A percentile compares a stretch with the other conserved stretches of the same genome.
Conservation (phyloP, 1,140 invertebrate species). For the Drosophila orosa region DNA sequence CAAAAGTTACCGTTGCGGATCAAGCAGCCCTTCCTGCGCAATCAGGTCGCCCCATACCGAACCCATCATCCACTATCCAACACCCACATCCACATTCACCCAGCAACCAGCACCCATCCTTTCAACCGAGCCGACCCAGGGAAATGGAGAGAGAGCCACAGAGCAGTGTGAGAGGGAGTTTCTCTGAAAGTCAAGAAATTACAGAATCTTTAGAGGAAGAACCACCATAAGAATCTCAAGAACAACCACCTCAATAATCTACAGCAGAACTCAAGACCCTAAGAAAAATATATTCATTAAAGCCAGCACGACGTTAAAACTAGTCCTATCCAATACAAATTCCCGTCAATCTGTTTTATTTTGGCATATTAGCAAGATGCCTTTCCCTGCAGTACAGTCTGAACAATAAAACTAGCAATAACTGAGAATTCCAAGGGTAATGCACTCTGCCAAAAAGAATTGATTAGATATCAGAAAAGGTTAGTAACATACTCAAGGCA, state of each 20-base stretch:
- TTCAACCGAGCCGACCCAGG: slow-evolving; percentile 15
- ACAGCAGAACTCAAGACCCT: neutral
- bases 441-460: too few species aligned
- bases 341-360: neutral
- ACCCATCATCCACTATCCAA: neutral
- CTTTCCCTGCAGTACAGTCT: neutral
- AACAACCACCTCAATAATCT: neutral
- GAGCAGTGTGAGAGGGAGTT: slow-evolving; percentile 13
- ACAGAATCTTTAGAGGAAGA: neutral
- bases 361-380: neutral
- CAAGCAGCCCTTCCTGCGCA: slow-evolving; percentile 10
- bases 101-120: slow-evolving; percentile 5
- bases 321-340: slow-evolving; percentile 1
- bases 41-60: neutral
- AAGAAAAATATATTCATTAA: neutral
- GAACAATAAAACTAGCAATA: neutral
- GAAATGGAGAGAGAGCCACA: slow-evolving; percentile 19
- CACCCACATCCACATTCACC: slow-evolving; percentile 4
- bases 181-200: neutral
- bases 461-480: too few species aligned
- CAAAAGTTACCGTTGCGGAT: slow-evolving; percentile 5
- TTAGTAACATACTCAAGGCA: neutral
- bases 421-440: neutral
- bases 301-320: neutral
- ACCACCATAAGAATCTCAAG: neutral